Base-by-base conservation (phyloP, 2,888 invertebrate species). In the Brachyopa scutellaris region DNA sequence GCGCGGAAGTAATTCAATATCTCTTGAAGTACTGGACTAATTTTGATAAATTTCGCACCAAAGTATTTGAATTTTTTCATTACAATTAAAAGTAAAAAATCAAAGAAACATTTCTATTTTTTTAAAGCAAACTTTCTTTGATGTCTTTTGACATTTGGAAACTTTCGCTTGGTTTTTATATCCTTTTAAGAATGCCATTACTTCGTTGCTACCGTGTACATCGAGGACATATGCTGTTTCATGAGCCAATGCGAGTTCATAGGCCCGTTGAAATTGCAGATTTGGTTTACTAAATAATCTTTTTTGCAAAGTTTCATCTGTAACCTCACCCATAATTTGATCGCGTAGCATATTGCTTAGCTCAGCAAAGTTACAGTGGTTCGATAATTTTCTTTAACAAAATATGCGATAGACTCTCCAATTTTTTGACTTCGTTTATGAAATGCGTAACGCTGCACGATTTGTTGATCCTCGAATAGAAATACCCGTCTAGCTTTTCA, bases 361-460 rank as follows among this genome's bases (percentile, higher is more conserved):
- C 15, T 51, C 31, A 2, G 11, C 21, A 40, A 66, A 66, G 15
- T 51, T 51, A n/a, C 51, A 66, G 17, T 66, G 64, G 13, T 47
- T 17, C 0, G 36, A 45, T 15, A 49, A 6, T 40, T 51, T 26
- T 40, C 51, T 8, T 49, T 51, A 5, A 51, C 51, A 29, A 66
- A 66, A 8, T 51, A 49, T 13, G 6, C n/a, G n/a, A n/a, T n/a
- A n/a, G n/a, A n/a, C n/a, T n/a, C n/a, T n/a, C n/a, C n/a, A n/a
- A n/a, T 7, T 11, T 51, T 66, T 51, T 38, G 66, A 11, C 15
- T n/a, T 11, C 64, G 13, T 19, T 66, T 51, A n/a, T 51, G 64
- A 26, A 66, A 51, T 4, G 40, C 1, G 11, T 31, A 51, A 15
- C 51, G 9, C 5, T 51, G 51, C 6, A 51, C 38, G 17, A 38